Evolutionary conservation across 2,888 invertebrate genomes (phyloP).

Genomic region (Dynastes hyllus): DNA sequence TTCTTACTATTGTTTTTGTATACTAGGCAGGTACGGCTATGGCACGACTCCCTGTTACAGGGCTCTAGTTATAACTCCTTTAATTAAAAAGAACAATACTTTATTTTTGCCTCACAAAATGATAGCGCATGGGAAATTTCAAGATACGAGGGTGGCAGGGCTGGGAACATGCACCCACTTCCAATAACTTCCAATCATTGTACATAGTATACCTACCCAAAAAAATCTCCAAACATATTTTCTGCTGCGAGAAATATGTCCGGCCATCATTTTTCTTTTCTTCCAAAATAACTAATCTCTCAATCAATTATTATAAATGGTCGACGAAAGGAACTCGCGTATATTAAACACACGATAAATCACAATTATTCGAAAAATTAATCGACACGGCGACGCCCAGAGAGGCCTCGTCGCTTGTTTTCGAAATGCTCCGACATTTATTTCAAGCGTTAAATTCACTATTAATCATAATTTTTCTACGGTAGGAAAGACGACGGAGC

Average conservation of each 20-base stretch:
- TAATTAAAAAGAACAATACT: too few relatives aligned
- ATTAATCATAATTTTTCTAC: conserved; percentile 46
- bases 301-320: conserved; percentile 4
- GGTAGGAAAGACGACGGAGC: conserved; percentile 17
- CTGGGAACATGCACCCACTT: too few relatives aligned
- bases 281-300: background rate
- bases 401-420: conserved; percentile 22
- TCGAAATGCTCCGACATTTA: conserved; percentile 18
- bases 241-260: background rate
- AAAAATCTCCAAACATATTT: too few relatives aligned
- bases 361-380: conserved; percentile 36
- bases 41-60: too few relatives aligned
- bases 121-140: too few relatives aligned
- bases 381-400: background rate
- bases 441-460: conserved; percentile 37
- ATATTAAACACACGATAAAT: conserved; percentile 22
- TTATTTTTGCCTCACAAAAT: too few relatives aligned
- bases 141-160: too few relatives aligned
- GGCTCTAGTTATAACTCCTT: too few relatives aligned
- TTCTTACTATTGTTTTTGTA: too few relatives aligned
- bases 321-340: background rate
- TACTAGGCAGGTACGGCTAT: too few relatives aligned
- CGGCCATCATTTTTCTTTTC: background rate
- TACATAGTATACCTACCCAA: too few relatives aligned
- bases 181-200: too few relatives aligned